Conservation (phyloP, 2,888 invertebrate species). For the Craniophora ligustri region DNA sequence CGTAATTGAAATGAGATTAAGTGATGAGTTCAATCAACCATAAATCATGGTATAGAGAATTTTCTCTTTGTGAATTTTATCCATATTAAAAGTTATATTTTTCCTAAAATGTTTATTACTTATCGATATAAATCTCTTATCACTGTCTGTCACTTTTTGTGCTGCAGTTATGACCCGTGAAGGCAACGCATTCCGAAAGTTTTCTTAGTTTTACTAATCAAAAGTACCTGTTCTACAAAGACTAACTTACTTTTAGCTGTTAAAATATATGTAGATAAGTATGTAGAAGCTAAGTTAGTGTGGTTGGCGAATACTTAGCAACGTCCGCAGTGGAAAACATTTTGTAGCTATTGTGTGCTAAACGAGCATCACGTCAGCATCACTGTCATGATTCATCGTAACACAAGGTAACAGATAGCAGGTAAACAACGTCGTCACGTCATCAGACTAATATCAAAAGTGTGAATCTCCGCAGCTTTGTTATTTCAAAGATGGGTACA, state of each 20-base stretch:
- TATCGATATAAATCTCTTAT: constrained; percentile 20
- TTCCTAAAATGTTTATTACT: too few relatives aligned
- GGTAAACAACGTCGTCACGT: constrained; percentile 8
- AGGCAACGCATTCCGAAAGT: constrained; percentile 43
- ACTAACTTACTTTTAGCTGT: not conserved
- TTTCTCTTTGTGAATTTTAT: too few relatives aligned
- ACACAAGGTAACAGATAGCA: constrained; percentile 26
- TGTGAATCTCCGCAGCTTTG: constrained; percentile 2
- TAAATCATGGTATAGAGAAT: too few relatives aligned
- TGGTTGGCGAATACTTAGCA: constrained; percentile 14
- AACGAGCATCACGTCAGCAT: constrained; percentile 38
- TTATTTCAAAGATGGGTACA: not conserved
- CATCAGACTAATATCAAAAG: not conserved
- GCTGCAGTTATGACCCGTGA: constrained; percentile 37
- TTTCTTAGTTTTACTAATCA: constrained; percentile 16
- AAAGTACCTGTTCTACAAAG: constrained; percentile 1
- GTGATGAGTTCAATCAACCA: too few relatives aligned
- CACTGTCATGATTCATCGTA: constrained; percentile 35
- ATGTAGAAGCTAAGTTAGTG: too few relatives aligned
- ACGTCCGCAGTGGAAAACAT: constrained; percentile 10
- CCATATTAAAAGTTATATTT: too few relatives aligned
- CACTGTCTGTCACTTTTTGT: constrained; percentile 32
- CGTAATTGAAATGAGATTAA: too few relatives aligned
- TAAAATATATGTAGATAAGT: too few relatives aligned
- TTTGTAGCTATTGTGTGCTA: constrained; percentile 22